These are phyloP conservation scores for Lacerta agilis DNA, from an alignment of 2,797 vertebrate species.

Conservation along the genomic window DNA sequence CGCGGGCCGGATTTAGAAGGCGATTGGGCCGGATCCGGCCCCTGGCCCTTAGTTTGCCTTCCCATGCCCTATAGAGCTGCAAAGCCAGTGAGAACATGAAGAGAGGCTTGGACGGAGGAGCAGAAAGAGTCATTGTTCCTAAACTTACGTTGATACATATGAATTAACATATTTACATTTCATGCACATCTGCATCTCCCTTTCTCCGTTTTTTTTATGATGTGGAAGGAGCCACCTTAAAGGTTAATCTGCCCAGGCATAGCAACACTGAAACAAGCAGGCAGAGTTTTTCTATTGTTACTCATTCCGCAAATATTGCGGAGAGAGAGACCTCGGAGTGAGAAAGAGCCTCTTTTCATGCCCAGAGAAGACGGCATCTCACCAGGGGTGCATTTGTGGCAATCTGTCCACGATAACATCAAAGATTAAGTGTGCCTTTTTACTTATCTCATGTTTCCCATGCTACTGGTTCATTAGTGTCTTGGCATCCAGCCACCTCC, in stretches of 20 bases:
- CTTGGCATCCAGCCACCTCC: neutral
- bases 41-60: no score
- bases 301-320: neutral
- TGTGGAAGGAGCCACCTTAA: neutral
- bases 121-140: neutral
- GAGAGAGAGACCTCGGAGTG: neutral
- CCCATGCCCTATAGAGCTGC: neutral
- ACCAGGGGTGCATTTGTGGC: neutral
- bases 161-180: neutral
- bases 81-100: neutral
- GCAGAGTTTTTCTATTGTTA: neutral
- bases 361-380: neutral
- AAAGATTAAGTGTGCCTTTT: constrained; percentile 3
- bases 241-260: neutral
- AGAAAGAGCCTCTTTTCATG: neutral
- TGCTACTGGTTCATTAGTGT: neutral
- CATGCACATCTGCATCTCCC: neutral
- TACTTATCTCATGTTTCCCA: neutral
- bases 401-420: neutral
- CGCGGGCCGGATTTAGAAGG: no score
- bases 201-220: neutral
- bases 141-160: neutral
- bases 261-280: neutral
- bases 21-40: no score
- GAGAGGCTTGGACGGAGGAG: no score